Evolutionary conservation across 2,888 invertebrate genomes (phyloP).

Genomic region (Netelia virgata): DNA sequence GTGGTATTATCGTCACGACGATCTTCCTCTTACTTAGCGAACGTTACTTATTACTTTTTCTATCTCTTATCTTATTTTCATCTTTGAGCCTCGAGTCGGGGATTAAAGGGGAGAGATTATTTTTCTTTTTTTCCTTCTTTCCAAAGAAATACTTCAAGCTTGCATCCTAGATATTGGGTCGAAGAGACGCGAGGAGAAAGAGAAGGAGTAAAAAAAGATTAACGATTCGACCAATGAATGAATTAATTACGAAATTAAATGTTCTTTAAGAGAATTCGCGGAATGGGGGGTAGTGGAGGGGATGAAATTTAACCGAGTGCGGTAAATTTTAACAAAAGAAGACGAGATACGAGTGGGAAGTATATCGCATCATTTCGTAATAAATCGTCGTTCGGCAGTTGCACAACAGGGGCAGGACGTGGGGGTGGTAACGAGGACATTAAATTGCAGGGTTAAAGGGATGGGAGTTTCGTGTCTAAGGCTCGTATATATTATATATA

Average conservation of each 20-base stretch:
- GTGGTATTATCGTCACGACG: too few relatives aligned
- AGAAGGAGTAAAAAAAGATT: background rate
- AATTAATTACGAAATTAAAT: background rate
- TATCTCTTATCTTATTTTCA: too few relatives aligned
- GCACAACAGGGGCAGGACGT: background rate
- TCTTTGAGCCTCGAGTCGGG: too few relatives aligned
- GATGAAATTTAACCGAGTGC: too few relatives aligned
- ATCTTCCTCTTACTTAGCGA: too few relatives aligned
- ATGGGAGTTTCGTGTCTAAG: conserved; percentile 17
- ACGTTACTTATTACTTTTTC: too few relatives aligned
- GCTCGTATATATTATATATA: background rate
- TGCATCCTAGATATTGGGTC: background rate
- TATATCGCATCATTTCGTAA: conserved; percentile 34
- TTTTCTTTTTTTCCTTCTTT: background rate
- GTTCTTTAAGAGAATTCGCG: too few relatives aligned
- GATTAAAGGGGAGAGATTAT: too few relatives aligned
- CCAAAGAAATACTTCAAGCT: background rate
- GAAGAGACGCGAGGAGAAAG: background rate
- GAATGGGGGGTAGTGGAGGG: too few relatives aligned
- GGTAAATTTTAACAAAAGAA: too few relatives aligned
- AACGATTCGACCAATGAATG: background rate
- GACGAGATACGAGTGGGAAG: background rate
- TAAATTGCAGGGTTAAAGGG: conserved; percentile 50
- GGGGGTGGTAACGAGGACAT: conserved; percentile 27
- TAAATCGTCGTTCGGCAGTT: conserved; percentile 52